These are phyloP conservation scores for Baryphthengus martii DNA, from an alignment of 2,113 vertebrate genomes.

Conservation along the genomic window DNA sequence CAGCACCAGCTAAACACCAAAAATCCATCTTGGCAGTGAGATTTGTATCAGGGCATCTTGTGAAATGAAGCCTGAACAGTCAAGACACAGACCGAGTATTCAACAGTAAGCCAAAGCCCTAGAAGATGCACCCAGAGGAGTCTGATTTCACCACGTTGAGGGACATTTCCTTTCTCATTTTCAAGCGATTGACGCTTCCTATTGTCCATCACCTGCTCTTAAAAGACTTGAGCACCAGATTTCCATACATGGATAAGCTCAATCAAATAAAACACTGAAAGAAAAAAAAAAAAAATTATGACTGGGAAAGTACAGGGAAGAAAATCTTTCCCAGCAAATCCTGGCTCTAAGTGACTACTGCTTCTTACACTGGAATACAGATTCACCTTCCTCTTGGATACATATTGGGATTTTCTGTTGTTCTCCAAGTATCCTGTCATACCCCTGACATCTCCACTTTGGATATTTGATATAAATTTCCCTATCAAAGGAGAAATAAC, in stretches of 20 bases:
- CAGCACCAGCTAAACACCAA: not conserved
- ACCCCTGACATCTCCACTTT: not conserved
- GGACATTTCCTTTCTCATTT: not conserved
- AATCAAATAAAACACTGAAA: not conserved
- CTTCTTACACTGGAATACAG: not conserved
- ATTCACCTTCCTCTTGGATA: not conserved
- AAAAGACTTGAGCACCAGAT: not conserved
- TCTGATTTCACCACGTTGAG: not conserved
- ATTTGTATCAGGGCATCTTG: not conserved
- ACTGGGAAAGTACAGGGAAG: not conserved
- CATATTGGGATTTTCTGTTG: not conserved
- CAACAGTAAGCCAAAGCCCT: not conserved
- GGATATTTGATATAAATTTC: not conserved
- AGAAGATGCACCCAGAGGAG: not conserved
- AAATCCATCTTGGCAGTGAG: not conserved
- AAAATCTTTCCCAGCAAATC: not conserved
- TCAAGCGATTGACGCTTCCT: not conserved
- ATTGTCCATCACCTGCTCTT: not conserved
- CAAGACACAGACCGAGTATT: not conserved
- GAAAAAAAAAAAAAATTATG: not conserved
- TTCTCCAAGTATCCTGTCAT: not conserved
- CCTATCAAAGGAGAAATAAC: not conserved
- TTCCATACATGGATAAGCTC: not conserved
- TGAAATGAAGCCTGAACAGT: not conserved
- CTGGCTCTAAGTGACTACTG: not conserved